These are phyloP conservation scores for Dolichotis patagonum DNA, from an alignment of 2,113 vertebrate genomes.

Conservation along the genomic window DNA sequence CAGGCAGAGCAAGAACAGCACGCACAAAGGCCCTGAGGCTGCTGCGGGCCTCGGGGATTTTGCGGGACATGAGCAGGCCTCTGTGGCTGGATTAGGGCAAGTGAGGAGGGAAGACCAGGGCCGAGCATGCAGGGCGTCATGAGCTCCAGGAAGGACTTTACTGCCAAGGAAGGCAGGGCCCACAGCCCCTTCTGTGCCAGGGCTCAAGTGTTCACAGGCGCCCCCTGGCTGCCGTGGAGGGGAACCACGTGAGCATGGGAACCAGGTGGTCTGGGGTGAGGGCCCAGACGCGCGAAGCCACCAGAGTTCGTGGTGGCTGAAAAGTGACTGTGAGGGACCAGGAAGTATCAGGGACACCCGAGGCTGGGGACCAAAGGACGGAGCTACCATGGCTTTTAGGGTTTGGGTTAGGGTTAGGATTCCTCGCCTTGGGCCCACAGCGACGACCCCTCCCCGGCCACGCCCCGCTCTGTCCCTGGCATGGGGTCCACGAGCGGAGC, in stretches of 20 bases:
- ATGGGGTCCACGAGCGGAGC: rapidly evolving
- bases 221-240: not conserved
- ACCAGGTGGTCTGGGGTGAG: not conserved
- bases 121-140: not conserved
- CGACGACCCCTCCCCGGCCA: not conserved
- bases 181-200: not conserved
- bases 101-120: not conserved
- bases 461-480: rapidly evolving
- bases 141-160: not conserved
- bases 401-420: not conserved
- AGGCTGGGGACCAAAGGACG: not conserved
- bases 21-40: not conserved
- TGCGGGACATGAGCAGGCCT: not conserved
- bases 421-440: not conserved
- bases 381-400: not conserved
- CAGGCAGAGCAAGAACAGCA: not conserved
- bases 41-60: not conserved
- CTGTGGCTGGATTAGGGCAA: not conserved
- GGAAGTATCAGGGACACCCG: rapidly evolving
- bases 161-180: not conserved
- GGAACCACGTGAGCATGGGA: not conserved
- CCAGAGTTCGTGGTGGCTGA: not conserved
- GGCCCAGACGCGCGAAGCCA: not conserved
- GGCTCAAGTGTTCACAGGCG: not conserved
- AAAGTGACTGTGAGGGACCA: not conserved